Conservation (phyloP, 2,797 vertebrate species). For the Jordanella pulchra region DNA sequence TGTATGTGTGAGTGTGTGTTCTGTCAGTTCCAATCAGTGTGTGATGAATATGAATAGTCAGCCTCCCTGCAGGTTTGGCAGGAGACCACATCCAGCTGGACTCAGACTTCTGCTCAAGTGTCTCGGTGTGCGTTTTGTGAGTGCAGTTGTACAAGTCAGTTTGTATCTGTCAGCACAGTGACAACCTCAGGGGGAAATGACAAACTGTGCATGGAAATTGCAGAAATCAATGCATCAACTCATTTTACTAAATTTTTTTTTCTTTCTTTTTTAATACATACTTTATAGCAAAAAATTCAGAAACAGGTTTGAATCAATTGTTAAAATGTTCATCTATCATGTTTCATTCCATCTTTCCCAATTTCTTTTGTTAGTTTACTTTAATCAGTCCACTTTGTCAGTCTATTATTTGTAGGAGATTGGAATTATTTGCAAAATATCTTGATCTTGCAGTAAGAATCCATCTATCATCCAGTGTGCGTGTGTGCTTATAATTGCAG, state of each 20-base stretch:
- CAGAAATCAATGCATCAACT: conserved; percentile 9
- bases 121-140: conserved; percentile 59
- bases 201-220: conserved; percentile 13
- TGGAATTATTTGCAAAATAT: conserved; percentile 39
- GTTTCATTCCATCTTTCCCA: background rate
- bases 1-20: conserved; percentile 19
- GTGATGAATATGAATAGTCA: conserved; percentile 73
- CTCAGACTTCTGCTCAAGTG: conserved; percentile 60
- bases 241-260: background rate
- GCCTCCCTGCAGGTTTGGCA: conserved; percentile 71
- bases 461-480: conserved; percentile 39
- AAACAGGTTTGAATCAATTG: background rate
- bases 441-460: conserved; percentile 31
- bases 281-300: background rate
- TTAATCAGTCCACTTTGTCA: conserved; percentile 1
- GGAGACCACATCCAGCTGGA: conserved; percentile 73
- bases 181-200: conserved; percentile 51
- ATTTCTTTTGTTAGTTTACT: conserved; percentile 5
- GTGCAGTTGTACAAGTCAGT: conserved; percentile 48
- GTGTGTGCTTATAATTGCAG: conserved; percentile 59
- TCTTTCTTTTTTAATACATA: background rate
- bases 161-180: conserved; percentile 57
- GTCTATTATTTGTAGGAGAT: conserved; percentile 3
- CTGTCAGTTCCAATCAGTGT: conserved; percentile 65
- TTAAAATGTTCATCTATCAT: background rate